Evolutionary conservation across 2,888 invertebrate species (phyloP), one percentile per base, ranked within the genome.

Genomic region (Drosophila cognata): DNA sequence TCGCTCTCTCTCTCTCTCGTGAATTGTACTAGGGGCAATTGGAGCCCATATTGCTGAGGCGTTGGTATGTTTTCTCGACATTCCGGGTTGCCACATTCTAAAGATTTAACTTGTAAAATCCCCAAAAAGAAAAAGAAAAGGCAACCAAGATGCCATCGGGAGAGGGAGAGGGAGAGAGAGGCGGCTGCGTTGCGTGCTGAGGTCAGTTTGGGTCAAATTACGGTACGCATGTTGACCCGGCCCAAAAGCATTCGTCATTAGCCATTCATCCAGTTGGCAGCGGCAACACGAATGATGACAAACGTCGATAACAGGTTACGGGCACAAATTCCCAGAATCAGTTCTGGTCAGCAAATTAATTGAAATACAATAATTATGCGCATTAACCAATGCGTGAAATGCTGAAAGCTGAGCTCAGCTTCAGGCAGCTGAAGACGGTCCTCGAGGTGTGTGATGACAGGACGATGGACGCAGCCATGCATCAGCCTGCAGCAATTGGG

Each of bases 331-430:
- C 10, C 21, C 31, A 1, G 29, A 16, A 38, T 10, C 64, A 62
- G 66, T 74, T 74, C 71, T 77, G 58, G 55, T 57, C 65, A 38
- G 70, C 58, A 77, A 72, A 77, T 77, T 70, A 80, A 80, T 80
- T 77, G 80, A 77, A 80, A 80, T 70, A 79, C 71, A 77, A 80
- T 80, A 80, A 77, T 74, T 77, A 74, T 67, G 57, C 61, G 62
- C 79, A 80, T 77, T 79, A 79, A 51, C 53, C 60, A 35, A 35
- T 50, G 36, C 16, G 18, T 16, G 7, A 18, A 28, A 31, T 10
- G 33, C 21, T 16, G 41, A 28, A 52, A 43, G 4, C 18, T 16
- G 38, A 10, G 5, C 0, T 36, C 31, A 16, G 35, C 4, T 36
- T 29, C 58, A 38, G 57, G 43, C 10, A 57, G 35, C 48, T 56